phyloP scores from a whole-genome alignment of 2,797 vertebrate genomes.

The Bryconaethiops microstoma region DNA sequence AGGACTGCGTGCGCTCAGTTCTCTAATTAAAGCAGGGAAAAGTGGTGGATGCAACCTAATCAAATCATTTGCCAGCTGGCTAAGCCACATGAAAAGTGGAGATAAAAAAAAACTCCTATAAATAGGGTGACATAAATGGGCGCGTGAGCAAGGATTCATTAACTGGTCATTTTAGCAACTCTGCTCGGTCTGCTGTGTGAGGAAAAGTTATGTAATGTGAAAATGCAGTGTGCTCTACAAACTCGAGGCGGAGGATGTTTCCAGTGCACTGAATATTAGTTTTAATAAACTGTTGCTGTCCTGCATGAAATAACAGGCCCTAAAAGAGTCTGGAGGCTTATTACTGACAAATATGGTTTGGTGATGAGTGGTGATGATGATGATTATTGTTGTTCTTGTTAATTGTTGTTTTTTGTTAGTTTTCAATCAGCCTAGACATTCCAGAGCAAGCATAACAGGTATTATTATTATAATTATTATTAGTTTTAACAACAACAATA shows the following conservation, averaged over 20 bases:
- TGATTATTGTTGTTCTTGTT: too few relatives aligned
- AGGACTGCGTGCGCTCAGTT: neutral
- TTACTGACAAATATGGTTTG: neutral
- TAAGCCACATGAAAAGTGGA: conserved; percentile 12
- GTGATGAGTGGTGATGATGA: too few relatives aligned
- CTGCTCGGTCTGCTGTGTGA: neutral
- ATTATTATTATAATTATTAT: too few relatives aligned
- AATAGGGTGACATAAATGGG: neutral
- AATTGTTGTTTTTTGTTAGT: too few relatives aligned
- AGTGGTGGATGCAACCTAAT: neutral
- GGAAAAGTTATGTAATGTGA: neutral
- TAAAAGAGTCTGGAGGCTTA: neutral
- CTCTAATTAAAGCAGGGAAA: conserved; percentile 7
- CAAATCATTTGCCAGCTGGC: neutral
- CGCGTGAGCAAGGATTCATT: neutral
- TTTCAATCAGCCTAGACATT: too few relatives aligned
- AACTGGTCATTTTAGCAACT: conserved; percentile 1
- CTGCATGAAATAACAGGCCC: neutral
- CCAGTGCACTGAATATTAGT: neutral
- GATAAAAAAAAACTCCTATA: neutral
- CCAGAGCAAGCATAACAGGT: too few relatives aligned
- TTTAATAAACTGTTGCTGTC: neutral
- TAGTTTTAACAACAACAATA: too few relatives aligned
- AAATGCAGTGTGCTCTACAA: neutral
- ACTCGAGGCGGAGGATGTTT: neutral